Conservation (phyloP, 2,888 invertebrate species). For the Agrotis ipsilon region DNA sequence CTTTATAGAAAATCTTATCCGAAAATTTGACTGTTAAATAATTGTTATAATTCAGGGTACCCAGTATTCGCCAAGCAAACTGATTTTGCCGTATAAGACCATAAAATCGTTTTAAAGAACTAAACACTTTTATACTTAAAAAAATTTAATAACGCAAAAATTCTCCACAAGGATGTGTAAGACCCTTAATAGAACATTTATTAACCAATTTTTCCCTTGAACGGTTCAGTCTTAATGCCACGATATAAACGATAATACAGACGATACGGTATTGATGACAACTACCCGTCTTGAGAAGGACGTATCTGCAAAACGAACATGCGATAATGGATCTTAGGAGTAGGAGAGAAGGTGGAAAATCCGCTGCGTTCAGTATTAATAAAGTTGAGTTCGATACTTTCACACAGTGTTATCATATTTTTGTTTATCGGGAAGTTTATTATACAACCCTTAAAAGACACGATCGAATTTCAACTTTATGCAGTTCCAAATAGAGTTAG, state of each 20-base stretch:
- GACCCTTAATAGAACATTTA: conserved; percentile 77
- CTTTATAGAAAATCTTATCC: too few relatives aligned
- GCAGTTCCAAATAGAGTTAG: rapidly evolving
- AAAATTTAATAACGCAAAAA: conserved; percentile 28
- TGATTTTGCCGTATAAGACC: too few relatives aligned
- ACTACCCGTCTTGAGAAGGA: conserved; percentile 61
- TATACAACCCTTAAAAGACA: not conserved
- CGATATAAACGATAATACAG: conserved; percentile 86
- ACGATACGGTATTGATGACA: conserved; percentile 87
- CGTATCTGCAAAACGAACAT: conserved; percentile 50
- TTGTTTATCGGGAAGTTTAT: conserved; percentile 41
- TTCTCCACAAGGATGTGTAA: conserved; percentile 51
- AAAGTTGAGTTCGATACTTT: conserved; percentile 87
- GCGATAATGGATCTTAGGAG: conserved; percentile 47
- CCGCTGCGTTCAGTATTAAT: conserved; percentile 71
- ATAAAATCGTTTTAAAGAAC: not conserved
- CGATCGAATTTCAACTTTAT: conserved; percentile 50
- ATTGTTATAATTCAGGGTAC: too few relatives aligned
- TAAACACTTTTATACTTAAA: not conserved
- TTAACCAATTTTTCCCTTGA: conserved; percentile 89
- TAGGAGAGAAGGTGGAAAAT: conserved; percentile 50
- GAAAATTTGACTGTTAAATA: too few relatives aligned
- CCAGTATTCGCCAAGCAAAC: too few relatives aligned
- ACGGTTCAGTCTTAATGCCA: conserved; percentile 86
- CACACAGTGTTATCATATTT: conserved; percentile 86